phyloP scores from a whole-genome alignment of 2,113 vertebrate genomes.

The Lophura nycthemera region DNA sequence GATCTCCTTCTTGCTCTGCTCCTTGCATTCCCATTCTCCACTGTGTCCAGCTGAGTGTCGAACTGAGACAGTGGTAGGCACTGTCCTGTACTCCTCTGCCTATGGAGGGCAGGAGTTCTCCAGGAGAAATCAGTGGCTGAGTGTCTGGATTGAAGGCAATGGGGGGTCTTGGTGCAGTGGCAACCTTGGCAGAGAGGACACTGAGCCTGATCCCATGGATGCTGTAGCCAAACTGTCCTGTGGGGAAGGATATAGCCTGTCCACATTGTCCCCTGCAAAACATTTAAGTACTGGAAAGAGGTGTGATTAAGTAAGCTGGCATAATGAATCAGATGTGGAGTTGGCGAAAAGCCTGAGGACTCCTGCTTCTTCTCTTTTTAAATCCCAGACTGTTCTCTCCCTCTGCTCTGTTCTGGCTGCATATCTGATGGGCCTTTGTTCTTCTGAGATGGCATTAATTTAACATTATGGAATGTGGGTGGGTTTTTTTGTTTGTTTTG shows the following conservation, averaged over 20 bases:
- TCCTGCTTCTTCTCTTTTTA: neutral
- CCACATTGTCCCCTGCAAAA: neutral
- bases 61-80: neutral
- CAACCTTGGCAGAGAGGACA: no score
- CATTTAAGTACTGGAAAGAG: neutral
- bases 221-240: neutral
- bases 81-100: no score
- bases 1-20: neutral
- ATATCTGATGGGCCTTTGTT: neutral
- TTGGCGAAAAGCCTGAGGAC: neutral
- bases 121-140: no score
- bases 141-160: no score
- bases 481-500: neutral
- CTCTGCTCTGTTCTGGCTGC: neutral
- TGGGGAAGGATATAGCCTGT: neutral
- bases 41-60: neutral
- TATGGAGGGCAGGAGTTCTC: no score
- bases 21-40: neutral
- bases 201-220: neutral
- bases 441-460: neutral
- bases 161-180: no score
- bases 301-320: neutral
- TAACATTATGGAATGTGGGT: fast-evolving
- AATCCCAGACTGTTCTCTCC: neutral
- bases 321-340: neutral